These are phyloP conservation scores for Palythoa caribaeorum DNA, from an alignment of 92 coral and sea anemone species.

Conservation along the genomic window DNA sequence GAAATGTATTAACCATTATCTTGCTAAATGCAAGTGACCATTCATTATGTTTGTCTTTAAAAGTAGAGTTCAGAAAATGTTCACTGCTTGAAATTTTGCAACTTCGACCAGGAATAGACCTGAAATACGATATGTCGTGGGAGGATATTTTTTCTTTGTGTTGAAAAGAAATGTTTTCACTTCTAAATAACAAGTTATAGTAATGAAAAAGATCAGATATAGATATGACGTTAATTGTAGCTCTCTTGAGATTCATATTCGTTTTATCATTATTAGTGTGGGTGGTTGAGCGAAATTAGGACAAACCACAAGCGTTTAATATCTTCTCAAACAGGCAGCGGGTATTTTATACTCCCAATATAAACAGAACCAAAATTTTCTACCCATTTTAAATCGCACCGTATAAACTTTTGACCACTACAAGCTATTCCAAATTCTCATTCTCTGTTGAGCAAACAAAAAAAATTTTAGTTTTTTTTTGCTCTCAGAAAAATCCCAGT, in stretches of 20 bases:
- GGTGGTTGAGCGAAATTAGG: neutral
- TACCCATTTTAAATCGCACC: too few relatives aligned
- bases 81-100: neutral
- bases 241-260: neutral
- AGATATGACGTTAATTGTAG: neutral
- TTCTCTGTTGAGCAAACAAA: too few relatives aligned
- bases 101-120: neutral
- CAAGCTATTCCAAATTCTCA: too few relatives aligned
- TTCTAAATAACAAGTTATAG: neutral
- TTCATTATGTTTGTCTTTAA: too few relatives aligned
- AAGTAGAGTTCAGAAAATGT: too few relatives aligned
- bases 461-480: too few relatives aligned
- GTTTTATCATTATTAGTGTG: neutral
- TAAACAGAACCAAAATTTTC: too few relatives aligned
- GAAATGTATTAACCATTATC: neutral
- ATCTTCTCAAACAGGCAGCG: too few relatives aligned
- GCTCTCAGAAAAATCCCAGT: too few relatives aligned
- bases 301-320: too few relatives aligned
- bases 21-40: neutral
- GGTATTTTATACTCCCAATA: too few relatives aligned
- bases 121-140: neutral
- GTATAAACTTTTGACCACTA: too few relatives aligned
- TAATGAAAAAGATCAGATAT: neutral
- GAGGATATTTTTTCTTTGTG: neutral
- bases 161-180: conserved; percentile 1